Percentiles rank a stretch among this genome's conserved stretches.
These are phyloP conservation scores for Sarotherodon lohbergeri DNA, from an alignment of 2,113 vertebrate genomes.

Conservation along the genomic window DNA sequence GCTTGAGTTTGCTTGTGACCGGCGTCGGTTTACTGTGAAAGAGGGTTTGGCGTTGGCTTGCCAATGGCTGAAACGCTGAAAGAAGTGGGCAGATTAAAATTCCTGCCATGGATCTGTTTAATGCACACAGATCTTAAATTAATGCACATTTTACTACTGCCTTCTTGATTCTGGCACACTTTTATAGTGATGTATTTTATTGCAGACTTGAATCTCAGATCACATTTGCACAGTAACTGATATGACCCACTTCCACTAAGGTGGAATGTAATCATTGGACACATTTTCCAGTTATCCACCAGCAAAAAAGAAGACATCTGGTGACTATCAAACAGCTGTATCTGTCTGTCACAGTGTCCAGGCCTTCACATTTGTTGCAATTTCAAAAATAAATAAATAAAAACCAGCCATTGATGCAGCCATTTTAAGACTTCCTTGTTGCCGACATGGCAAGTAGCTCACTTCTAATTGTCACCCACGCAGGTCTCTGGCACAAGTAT, in stretches of 20 bases:
- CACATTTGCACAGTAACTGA: not conserved
- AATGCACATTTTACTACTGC: constrained; percentile 20
- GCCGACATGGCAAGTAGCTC: not conserved
- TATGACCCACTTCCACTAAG: not conserved
- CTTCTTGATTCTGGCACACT: constrained; percentile 8
- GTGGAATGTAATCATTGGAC: not conserved
- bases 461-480: constrained; percentile 8
- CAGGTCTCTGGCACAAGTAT: not conserved
- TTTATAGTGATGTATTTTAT: not conserved
- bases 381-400: not conserved
- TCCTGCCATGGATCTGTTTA: constrained; percentile 65
- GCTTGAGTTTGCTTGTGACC: constrained; percentile 69
- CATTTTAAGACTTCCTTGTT: not conserved
- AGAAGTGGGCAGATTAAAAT: constrained; percentile 68
- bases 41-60: constrained; percentile 62
- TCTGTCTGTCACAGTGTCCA: not conserved
- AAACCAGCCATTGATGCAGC: not conserved
- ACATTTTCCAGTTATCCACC: not conserved
- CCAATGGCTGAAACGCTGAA: constrained; percentile 45
- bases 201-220: not conserved
- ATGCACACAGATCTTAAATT: constrained; percentile 21
- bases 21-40: constrained; percentile 64
- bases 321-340: not conserved
- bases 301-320: not conserved
- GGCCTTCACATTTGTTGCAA: not conserved